A percentile compares a stretch with the other conserved stretches of the same genome.
Conservation (phyloP, 2,113 vertebrate genomes). For the Nesoenas mayeri region DNA sequence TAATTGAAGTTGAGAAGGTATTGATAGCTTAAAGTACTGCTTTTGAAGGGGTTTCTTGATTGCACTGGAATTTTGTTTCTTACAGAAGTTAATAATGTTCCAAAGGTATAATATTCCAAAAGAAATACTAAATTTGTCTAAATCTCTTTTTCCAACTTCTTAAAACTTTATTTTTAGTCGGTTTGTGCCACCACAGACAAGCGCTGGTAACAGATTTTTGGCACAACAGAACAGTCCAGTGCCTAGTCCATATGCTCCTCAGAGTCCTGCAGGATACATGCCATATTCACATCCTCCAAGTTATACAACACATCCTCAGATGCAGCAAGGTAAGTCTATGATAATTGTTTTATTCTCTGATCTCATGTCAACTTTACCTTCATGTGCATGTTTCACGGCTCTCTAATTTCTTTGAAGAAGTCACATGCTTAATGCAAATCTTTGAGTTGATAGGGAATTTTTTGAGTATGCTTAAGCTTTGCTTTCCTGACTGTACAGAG, state of each 20-base stretch:
- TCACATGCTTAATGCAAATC: not conserved
- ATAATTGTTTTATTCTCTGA: not conserved
- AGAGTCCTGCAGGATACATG: slow-evolving; percentile 95
- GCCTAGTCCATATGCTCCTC: slow-evolving; percentile 96
- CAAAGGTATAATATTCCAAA: not conserved
- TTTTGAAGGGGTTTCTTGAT: not conserved
- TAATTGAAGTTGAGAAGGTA: not conserved
- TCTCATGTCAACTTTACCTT: not conserved
- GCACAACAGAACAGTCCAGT: slow-evolving; percentile 96
- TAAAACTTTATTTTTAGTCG: slow-evolving; percentile 77
- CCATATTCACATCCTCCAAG: slow-evolving; percentile 92
- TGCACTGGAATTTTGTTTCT: not conserved
- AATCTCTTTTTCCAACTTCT: not conserved
- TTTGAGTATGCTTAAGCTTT: not conserved
- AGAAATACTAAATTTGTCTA: not conserved
- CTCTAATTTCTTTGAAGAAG: not conserved
- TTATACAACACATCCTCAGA: slow-evolving; percentile 93
- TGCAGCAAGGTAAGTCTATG: slow-evolving; percentile 87
- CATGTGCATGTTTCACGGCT: not conserved
- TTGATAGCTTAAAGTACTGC: not conserved
- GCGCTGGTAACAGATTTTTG: slow-evolving; percentile 91
- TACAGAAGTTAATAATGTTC: not conserved
- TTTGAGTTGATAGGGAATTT: not conserved
- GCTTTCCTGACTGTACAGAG: not conserved
- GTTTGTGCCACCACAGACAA: slow-evolving; percentile 90